Base-by-base conservation (phyloP, 1,140 invertebrate genomes). In the Reticulitermes speratus region DNA sequence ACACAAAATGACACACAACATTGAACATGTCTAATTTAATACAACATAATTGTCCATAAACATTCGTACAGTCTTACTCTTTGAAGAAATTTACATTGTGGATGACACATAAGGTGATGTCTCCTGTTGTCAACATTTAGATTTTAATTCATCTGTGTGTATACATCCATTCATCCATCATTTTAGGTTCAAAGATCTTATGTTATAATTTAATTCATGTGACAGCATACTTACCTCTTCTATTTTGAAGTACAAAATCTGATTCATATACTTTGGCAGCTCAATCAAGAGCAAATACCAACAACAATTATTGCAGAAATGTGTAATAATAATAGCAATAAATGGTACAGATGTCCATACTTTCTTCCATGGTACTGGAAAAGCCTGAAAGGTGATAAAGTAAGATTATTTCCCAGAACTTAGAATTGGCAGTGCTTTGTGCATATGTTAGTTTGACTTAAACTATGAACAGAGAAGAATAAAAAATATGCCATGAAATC, bases 211-310 rank as follows among this genome's bases (percentile, higher is more conserved):
- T 48, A 14, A 32, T 38, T 30, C 8, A 32, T 14, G 7, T 44
- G 82, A 30, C 9, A 44, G 30, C 7, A 19, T 44, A 48, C 83
- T 84, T 48, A 84, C 83, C 45, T 84, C 93, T 89, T 95, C 94
- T 87, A 99, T 95, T 87, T 98, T 94, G 89, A 98, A 98, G 89
- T 97, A 94, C 3, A 99, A 93, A 44, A 98, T 95, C 89, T 96
- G 94, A 89, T 97, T 96, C 95, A 99, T 96, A 90, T 98, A 99
- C 87, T 96, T 96, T 0, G 98, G 98, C 84, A 99, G 92, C 89
- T 98, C 96, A 38, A 97, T 98, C 19, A 99, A 93, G 88, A 99
- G 93, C 93, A 98, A 98, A 89, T 99, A 99, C 94, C 97, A 98
- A 44, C 97, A 97, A 94, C 97, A 98, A 91, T 98, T 98, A 88